phyloP scores from a whole-genome alignment of 2,888 invertebrate genomes.

The Rhagium mordax region DNA sequence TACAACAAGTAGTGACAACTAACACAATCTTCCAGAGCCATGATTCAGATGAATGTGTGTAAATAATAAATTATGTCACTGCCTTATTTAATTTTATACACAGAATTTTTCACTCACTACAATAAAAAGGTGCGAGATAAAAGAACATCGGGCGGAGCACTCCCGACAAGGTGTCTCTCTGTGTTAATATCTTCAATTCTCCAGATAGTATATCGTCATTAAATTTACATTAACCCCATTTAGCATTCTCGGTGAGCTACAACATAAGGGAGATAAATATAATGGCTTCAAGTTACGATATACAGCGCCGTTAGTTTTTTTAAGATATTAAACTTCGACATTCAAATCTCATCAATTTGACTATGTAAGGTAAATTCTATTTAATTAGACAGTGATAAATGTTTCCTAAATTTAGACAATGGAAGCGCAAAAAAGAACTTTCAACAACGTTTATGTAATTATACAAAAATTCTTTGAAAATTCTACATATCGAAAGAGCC shows the following conservation, averaged over 20 bases:
- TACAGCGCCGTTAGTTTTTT: not conserved
- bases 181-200: conserved; percentile 28
- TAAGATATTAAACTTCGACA: no score
- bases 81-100: conserved; percentile 9
- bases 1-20: no score
- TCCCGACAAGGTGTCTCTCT: conserved; percentile 21
- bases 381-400: no score
- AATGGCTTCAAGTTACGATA: conserved; percentile 10
- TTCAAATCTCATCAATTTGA: no score
- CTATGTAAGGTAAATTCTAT: no score
- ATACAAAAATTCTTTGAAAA: no score
- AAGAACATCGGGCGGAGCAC: not conserved
- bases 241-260: conserved; percentile 15
- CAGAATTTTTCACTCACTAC: conserved; percentile 8
- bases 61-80: not conserved
- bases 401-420: no score
- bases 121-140: conserved; percentile 7
- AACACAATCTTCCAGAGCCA: no score
- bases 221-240: conserved; percentile 33
- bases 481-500: no score
- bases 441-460: no score
- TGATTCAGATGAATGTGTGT: not conserved
- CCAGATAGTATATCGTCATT: conserved; percentile 29
- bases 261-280: conserved; percentile 26
- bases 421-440: no score